Percentiles rank a stretch among this genome's conserved stretches.
Evolutionary conservation across 2,113 vertebrate genomes (phyloP).

Genomic region (Pelecanoides urinatrix): DNA sequence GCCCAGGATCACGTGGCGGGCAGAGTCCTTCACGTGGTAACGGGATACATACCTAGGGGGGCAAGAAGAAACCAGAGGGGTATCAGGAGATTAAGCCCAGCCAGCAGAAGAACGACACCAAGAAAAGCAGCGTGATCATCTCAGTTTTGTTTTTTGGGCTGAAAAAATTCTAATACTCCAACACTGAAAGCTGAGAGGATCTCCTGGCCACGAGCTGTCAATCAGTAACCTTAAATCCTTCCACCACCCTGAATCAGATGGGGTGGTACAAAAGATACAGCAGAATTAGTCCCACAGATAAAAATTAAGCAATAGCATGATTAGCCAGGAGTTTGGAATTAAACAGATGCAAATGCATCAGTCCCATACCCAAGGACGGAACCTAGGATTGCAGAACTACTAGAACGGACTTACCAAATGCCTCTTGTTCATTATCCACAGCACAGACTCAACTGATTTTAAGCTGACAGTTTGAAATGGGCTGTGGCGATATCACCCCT

Average conservation of each 20-base stretch:
- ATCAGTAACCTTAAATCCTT: background rate
- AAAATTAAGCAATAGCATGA: background rate
- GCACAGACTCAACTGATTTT: background rate
- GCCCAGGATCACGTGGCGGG: constrained; percentile 93
- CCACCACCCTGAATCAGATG: background rate
- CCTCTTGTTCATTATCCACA: background rate
- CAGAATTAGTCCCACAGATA: background rate
- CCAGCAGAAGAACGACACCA: background rate
- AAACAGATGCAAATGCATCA: background rate
- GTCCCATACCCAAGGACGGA: accelerated
- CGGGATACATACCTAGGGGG: constrained; percentile 89
- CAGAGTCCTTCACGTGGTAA: constrained; percentile 95
- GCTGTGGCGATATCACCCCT: accelerated
- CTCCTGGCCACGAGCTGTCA: background rate
- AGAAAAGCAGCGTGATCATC: background rate
- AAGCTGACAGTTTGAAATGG: background rate
- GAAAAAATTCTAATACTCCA: background rate
- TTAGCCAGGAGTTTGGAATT: background rate
- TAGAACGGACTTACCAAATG: background rate
- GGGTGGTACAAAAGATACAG: background rate
- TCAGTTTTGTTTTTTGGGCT: background rate
- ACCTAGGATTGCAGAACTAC: background rate
- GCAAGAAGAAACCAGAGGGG: background rate
- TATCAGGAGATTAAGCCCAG: background rate
- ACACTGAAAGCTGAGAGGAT: background rate